These are phyloP conservation scores for Gallinago media DNA, from an alignment of 2,113 vertebrate species.

Conservation along the genomic window DNA sequence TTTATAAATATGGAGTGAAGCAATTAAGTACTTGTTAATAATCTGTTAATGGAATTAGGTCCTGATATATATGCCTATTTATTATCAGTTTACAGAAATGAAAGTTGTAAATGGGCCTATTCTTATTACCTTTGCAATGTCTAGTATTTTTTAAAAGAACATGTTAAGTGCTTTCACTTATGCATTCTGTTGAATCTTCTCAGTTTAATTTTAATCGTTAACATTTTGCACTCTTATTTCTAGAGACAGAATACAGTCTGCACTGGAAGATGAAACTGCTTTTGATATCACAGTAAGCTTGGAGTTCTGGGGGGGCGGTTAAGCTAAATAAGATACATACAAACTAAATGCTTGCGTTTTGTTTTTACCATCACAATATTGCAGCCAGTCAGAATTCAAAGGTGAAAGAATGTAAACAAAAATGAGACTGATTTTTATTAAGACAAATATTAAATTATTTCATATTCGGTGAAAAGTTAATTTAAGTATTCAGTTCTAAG, in stretches of 20 bases:
- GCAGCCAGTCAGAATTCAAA: background rate
- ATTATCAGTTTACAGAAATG: background rate
- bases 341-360: background rate
- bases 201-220: background rate
- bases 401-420: background rate
- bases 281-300: conserved; percentile 88
- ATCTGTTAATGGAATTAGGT: background rate
- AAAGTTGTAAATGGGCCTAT: background rate
- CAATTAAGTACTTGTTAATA: background rate
- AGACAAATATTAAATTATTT: background rate
- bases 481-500: background rate
- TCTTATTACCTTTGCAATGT: background rate
- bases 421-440: background rate
- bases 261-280: conserved; percentile 89
- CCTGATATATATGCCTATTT: background rate
- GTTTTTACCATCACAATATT: background rate
- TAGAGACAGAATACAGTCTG: conserved; percentile 92
- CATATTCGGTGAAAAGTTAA: background rate
- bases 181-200: background rate
- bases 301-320: background rate
- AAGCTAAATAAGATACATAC: background rate
- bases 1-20: background rate
- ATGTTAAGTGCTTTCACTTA: background rate
- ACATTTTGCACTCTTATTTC: conserved; percentile 1
- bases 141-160: background rate